Conservation (phyloP, 1,140 invertebrate species). For the Drosophila miranda region DNA sequence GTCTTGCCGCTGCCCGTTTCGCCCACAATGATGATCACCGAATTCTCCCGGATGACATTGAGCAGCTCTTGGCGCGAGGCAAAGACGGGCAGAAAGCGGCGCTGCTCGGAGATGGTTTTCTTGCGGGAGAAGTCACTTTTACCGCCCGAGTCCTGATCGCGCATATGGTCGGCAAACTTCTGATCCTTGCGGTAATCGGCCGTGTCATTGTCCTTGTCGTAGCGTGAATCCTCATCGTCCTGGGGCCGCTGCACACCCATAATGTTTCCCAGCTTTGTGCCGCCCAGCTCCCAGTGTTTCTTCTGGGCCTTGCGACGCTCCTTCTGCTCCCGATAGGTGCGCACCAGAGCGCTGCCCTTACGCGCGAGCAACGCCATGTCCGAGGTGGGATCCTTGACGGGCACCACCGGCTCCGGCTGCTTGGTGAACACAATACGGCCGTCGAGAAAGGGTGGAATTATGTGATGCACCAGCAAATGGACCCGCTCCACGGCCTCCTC, state of each 20-base stretch:
- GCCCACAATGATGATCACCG: slow-evolving; percentile 97
- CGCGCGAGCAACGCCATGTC: slow-evolving; percentile 98
- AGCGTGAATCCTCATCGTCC: slow-evolving; percentile 87
- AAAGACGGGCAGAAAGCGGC: slow-evolving; percentile 97
- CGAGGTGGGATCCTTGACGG: slow-evolving; percentile 95
- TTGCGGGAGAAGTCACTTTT: slow-evolving; percentile 95
- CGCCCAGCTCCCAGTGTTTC: slow-evolving; percentile 99
- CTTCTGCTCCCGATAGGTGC: slow-evolving; percentile 96
- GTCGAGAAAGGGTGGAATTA: slow-evolving; percentile 99
- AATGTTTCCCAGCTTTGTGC: slow-evolving; percentile 98
- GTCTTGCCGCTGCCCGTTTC: slow-evolving; percentile 99
- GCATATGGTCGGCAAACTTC: slow-evolving; percentile 98
- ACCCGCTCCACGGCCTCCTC: slow-evolving; percentile 96
- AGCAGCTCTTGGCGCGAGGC: slow-evolving; percentile 96
- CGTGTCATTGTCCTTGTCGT: slow-evolving; percentile 85
- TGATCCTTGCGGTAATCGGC: slow-evolving; percentile 93
- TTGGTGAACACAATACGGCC: slow-evolving; percentile 99
- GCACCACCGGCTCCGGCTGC: slow-evolving; percentile 97
- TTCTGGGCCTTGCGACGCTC: slow-evolving; percentile 97
- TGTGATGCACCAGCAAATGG: slow-evolving; percentile 98
- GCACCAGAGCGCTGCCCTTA: slow-evolving; percentile 96
- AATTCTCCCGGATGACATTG: slow-evolving; percentile 97
- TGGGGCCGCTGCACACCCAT: slow-evolving; percentile 96
- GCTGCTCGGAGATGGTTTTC: slow-evolving; percentile 93
- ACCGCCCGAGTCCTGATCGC: slow-evolving; percentile 85